Percentiles rank a stretch among this genome's conserved stretches.
Evolutionary conservation across 2,888 invertebrate genomes (phyloP).

Genomic region (Plebejus melissa): DNA sequence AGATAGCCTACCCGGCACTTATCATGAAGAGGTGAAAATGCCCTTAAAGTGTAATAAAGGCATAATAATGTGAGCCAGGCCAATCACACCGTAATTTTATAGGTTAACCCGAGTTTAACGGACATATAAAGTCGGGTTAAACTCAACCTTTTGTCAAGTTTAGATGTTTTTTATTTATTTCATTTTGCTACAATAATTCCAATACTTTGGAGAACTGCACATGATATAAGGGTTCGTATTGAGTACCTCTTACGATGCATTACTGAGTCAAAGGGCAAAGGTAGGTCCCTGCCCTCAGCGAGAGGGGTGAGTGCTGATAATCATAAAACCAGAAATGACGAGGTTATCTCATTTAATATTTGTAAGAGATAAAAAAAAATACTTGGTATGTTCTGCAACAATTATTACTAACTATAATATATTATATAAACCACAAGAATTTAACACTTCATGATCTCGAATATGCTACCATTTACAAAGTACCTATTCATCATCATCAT

Average conservation of each 20-base stretch:
- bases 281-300: conserved; percentile 5
- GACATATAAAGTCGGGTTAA: not conserved
- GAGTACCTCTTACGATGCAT: conserved; percentile 10
- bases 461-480: too few relatives aligned
- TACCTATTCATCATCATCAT: too few relatives aligned
- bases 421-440: too few relatives aligned
- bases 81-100: not conserved
- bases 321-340: not conserved
- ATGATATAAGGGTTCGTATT: not conserved
- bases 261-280: conserved; percentile 18
- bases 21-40: too few relatives aligned
- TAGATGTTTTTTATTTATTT: not conserved
- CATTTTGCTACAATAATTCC: not conserved
- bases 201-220: not conserved
- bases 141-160: not conserved
- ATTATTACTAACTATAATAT: too few relatives aligned
- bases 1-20: too few relatives aligned
- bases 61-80: not conserved
- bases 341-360: not conserved
- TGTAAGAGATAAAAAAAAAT: not conserved
- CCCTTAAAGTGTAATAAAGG: too few relatives aligned
- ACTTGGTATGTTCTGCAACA: too few relatives aligned
- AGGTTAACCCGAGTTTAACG: not conserved
- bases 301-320: not conserved
- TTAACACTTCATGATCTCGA: too few relatives aligned